Evolutionary conservation across 2,797 vertebrate species (phyloP).

Genomic region (Dryobates pubescens): DNA sequence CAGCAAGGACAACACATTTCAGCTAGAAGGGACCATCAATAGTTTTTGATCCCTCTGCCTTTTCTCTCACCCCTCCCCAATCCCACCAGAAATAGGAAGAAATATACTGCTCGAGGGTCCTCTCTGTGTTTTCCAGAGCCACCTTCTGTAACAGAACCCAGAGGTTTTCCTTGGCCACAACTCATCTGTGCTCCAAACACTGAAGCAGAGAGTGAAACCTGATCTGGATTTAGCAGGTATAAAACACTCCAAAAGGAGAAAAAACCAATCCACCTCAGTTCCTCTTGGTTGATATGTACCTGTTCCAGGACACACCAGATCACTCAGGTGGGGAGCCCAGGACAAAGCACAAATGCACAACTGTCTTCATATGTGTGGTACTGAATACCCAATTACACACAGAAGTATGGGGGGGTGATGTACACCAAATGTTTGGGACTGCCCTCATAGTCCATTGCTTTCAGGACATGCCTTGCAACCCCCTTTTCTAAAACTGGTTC

Average conservation of each 20-base stretch:
- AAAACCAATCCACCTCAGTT: background rate
- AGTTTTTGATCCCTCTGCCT: background rate
- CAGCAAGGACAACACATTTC: background rate
- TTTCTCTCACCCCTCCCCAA: background rate
- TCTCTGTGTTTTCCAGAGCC: background rate
- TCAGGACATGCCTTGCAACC: background rate
- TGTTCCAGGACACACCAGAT: background rate
- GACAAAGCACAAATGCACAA: background rate
- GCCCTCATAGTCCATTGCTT: background rate
- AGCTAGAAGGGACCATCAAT: background rate
- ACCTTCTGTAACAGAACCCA: background rate
- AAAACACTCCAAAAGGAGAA: background rate
- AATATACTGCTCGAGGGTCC: background rate
- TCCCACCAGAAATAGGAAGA: background rate
- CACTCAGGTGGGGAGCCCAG: background rate
- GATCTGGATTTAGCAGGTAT: background rate
- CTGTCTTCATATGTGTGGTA: background rate
- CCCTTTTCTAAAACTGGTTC: background rate
- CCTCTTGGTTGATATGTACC: background rate
- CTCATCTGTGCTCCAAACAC: accelerated
- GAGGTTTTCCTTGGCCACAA: background rate
- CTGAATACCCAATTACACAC: background rate
- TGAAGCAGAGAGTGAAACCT: background rate
- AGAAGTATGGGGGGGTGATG: background rate
- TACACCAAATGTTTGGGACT: background rate